Evolutionary conservation across 2,797 vertebrate genomes (phyloP), one percentile per base, ranked within the genome.

Genomic region (Melanogrammus aeglefinus): DNA sequence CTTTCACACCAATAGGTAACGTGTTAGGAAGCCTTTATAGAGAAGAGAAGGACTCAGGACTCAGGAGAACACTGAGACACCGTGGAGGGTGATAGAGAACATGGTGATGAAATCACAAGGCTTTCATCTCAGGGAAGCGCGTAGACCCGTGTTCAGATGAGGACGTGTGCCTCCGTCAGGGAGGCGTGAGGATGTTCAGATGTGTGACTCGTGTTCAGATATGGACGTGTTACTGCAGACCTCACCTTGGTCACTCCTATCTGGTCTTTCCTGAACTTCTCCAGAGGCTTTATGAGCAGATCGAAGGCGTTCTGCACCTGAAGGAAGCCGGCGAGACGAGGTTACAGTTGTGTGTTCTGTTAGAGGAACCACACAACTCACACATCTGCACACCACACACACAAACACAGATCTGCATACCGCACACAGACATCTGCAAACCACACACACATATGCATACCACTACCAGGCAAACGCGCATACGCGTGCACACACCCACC

Each of bases 271-370:
- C 96, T 95, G 85, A 99, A 99, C 89, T 93, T 97, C 92, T 99
- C 98, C 92, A 99, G 74, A 4, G 98, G 98, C 78, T 97, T 98
- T 86, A 99, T 99, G 82, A 99, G 94, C 85, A 99, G 89, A 88
- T 98, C 96, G n/a, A 95, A 97, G 0, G 98, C 96, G 1, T 99
- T 99, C 84, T 99, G 96, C 35, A 99, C 96, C 98, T 99, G 86
- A 27, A 87, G 21, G 76, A 14, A 21, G 18, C 80, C 85, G 83
- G 29, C 83, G 0, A 7, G 31, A 75, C 35, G 12, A 47, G 29
- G 0, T 88, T 77, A 86, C 18, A n/a, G 7, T 0, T 1, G 3
- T 3, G 1, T 75, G 31, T 74, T 14, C 4, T 71, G 0, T 13
- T 73, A 74, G 75, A 0, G 1, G 1, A 3, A 78, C 7, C 18